Base-by-base conservation (phyloP, 2,113 vertebrate species). In the Peucedramus taeniatus region DNA sequence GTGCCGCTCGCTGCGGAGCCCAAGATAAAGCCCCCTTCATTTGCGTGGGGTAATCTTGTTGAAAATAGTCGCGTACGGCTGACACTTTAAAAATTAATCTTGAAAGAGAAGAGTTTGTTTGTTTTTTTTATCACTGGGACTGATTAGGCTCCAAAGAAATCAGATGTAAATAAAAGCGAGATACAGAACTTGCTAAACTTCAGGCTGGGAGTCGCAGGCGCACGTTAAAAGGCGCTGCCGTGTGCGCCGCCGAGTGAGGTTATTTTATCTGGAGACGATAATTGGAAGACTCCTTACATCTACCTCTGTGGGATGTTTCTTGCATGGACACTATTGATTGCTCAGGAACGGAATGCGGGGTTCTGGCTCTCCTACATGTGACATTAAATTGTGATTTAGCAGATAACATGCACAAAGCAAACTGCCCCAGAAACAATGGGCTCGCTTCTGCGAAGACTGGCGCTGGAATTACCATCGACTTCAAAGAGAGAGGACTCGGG, bases 11-110 rank as follows among this genome's bases (percentile, higher is more conserved):
- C 88, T 92, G 95, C 4, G 13, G 93, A 63, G 23, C 85, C 64
- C 87, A 69, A 96, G 92, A 96, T 94, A 94, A 94, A 92, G 77
- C 87, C 57, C 83, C 92, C 83, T 93, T 87, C 82, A 77, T 91
- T 92, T 76, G 84, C 44, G 89, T 85, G 91, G 75, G 89, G 87
- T 93, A 93, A 96, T 85, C 93, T 85, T 50, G 63, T 53, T 66
- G 79, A 82, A 93, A 92, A 91, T 66, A 89, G 77, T 51, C 21
- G 15, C 21, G 39, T 39, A 78, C 1, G 31, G 78, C 81, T 76
- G 93, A 96, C 83, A 71, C 87, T 90, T 96, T 79, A 91, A 96
- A 93, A 96, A 87, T 88, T 84, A 66, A 97, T 82, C 96, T 87
- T 81, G 90, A 97, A 94, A 89, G 87, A 65, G 96, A 95, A 83